A percentile compares a stretch with the other conserved stretches of the same genome.
Conservation (phyloP, 2,888 invertebrate species). For the Trichopria drosophilae region DNA sequence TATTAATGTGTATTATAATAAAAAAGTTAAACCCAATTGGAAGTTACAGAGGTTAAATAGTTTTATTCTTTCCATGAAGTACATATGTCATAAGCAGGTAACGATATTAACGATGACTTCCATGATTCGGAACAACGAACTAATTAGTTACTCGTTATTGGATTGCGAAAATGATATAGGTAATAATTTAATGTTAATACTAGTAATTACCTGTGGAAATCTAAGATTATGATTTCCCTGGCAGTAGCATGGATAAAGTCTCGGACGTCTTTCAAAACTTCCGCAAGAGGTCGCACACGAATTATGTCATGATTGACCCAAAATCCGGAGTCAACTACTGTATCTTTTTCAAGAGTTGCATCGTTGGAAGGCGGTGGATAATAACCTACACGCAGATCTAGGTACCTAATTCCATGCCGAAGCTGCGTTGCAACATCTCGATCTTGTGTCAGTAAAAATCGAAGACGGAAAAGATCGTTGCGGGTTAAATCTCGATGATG, state of each 20-base stretch:
- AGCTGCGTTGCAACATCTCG: slow-evolving; percentile 80
- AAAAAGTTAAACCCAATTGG: too few species aligned
- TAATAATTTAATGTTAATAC: slow-evolving; percentile 3
- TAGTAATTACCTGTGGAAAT: slow-evolving; percentile 67
- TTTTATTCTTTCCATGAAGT: too few species aligned
- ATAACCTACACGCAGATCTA: slow-evolving; percentile 79
- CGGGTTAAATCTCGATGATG: slow-evolving; percentile 61
- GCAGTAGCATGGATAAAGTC: slow-evolving; percentile 70
- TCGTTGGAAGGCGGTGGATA: slow-evolving; percentile 56
- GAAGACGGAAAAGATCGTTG: slow-evolving; percentile 50
- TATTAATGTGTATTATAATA: too few species aligned
- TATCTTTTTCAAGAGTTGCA: slow-evolving; percentile 34
- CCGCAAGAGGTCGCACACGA: slow-evolving; percentile 68
- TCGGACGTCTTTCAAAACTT: slow-evolving; percentile 70
- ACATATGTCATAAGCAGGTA: too few species aligned
- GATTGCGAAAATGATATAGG: slow-evolving; percentile 2
- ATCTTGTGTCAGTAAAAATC: slow-evolving; percentile 69
- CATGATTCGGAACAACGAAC: too few species aligned
- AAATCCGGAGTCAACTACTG: slow-evolving; percentile 61
- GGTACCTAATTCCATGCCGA: slow-evolving; percentile 80
- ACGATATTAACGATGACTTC: too few species aligned
- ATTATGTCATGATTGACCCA: slow-evolving; percentile 76
- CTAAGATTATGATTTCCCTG: slow-evolving; percentile 75
- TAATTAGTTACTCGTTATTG: too few species aligned
- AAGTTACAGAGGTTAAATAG: too few species aligned